phyloP scores from a whole-genome alignment of 2,113 vertebrate genomes.

The Leptosomus discolor region DNA sequence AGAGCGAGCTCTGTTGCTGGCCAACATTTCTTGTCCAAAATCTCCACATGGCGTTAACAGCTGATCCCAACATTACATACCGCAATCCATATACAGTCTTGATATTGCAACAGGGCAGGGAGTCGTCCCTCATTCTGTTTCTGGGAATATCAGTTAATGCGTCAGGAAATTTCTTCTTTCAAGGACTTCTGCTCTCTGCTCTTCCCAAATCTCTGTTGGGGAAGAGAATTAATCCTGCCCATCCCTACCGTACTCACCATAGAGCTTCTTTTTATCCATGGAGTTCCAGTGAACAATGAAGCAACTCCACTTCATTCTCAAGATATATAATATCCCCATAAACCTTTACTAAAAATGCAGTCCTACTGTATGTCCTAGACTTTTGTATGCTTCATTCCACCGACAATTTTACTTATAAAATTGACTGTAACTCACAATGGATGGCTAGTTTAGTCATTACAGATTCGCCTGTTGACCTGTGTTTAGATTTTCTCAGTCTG shows the following conservation, averaged over 20 bases:
- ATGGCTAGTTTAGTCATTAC: background rate
- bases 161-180: background rate
- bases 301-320: background rate
- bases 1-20: background rate
- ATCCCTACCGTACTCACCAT: background rate
- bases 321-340: background rate
- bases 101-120: background rate
- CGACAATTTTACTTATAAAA: background rate
- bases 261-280: background rate
- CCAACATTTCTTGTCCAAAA: background rate
- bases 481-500: background rate
- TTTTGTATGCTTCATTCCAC: background rate
- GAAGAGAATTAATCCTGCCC: background rate
- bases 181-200: background rate
- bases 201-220: background rate
- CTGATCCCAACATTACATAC: background rate
- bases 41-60: background rate
- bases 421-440: background rate
- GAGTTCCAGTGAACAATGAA: background rate
- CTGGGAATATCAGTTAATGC: background rate
- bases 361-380: background rate
- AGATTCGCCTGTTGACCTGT: background rate
- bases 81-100: fast-evolving
- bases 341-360: background rate
- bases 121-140: background rate